Evolutionary conservation across 2,113 vertebrate species (phyloP).

Genomic region (Silurus glanis): DNA sequence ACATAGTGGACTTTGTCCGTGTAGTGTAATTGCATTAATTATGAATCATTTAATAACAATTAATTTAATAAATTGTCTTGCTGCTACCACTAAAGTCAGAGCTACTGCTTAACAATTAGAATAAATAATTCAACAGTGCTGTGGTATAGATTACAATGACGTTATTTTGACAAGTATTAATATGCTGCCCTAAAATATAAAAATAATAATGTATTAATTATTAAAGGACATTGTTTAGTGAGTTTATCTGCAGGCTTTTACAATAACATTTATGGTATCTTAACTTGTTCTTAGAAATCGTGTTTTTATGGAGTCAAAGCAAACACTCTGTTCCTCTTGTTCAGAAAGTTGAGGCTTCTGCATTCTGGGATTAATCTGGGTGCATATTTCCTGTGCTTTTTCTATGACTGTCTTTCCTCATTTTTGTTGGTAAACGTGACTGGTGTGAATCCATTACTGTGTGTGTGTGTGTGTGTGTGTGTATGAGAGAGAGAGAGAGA

Average conservation of each 20-base stretch:
- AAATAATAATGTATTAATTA: background rate
- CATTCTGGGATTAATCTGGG: conserved; percentile 24
- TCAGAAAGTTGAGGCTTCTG: background rate
- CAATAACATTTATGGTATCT: background rate
- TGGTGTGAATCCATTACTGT: conserved; percentile 31
- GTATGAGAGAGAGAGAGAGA: conserved; percentile 10
- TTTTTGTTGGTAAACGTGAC: background rate
- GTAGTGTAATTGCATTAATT: background rate
- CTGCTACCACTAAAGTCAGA: background rate
- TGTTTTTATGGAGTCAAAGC: background rate
- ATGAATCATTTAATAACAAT: no score
- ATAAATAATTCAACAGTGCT: background rate
- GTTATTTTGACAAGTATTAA: background rate
- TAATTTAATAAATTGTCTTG: background rate
- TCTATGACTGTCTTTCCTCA: background rate
- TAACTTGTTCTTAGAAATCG: background rate
- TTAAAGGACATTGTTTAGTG: background rate
- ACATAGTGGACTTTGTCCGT: no score
- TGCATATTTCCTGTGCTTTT: conserved; percentile 1
- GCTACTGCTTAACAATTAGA: background rate
- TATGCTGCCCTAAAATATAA: background rate
- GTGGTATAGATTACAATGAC: background rate
- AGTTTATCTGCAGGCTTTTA: background rate
- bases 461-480: background rate
- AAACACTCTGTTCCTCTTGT: no score